Conservation (phyloP, 2,797 vertebrate species). For the Xenentodon cancila region DNA sequence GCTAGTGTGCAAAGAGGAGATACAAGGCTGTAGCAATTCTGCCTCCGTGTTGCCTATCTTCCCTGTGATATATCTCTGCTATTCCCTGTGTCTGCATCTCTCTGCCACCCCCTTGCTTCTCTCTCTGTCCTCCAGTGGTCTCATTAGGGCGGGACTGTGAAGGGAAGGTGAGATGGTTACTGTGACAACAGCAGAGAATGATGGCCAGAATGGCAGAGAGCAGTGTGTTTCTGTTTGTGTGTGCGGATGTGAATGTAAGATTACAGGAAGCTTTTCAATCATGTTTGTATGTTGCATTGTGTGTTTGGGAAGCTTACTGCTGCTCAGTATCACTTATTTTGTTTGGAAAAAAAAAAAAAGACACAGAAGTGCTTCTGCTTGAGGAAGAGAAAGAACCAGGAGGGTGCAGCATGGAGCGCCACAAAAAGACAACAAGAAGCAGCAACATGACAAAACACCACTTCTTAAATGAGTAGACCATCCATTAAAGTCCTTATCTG, state of each 20-base stretch:
- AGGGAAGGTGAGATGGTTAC: constrained; percentile 83
- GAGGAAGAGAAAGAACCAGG: constrained; percentile 14
- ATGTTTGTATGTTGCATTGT: constrained; percentile 12
- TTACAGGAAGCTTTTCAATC: constrained; percentile 23
- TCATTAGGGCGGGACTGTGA: constrained; percentile 82
- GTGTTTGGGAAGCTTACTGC: constrained; percentile 12
- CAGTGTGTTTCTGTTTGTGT: constrained; percentile 24
- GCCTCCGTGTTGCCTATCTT: constrained; percentile 59
- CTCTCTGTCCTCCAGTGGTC: constrained; percentile 74
- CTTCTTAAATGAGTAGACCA: constrained; percentile 73
- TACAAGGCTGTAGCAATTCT: constrained; percentile 62
- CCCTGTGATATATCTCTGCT: constrained; percentile 67
- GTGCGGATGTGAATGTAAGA: constrained; percentile 32
- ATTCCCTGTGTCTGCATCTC: constrained; percentile 64
- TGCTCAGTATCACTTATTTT: constrained; percentile 32
- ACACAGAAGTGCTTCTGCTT: neutral
- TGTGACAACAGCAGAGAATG: constrained; percentile 82
- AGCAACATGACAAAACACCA: constrained; percentile 47
- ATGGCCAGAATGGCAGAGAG: constrained; percentile 60
- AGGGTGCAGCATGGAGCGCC: constrained; percentile 6
- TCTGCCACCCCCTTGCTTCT: constrained; percentile 54
- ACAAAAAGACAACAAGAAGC: constrained; percentile 28
- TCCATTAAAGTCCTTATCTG: constrained; percentile 75
- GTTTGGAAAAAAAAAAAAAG: constrained; percentile 2
- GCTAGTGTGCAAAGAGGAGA: constrained; percentile 54